Evolutionary conservation across 1,140 invertebrate genomes (phyloP).

Genomic region (Ephestia elutella): DNA sequence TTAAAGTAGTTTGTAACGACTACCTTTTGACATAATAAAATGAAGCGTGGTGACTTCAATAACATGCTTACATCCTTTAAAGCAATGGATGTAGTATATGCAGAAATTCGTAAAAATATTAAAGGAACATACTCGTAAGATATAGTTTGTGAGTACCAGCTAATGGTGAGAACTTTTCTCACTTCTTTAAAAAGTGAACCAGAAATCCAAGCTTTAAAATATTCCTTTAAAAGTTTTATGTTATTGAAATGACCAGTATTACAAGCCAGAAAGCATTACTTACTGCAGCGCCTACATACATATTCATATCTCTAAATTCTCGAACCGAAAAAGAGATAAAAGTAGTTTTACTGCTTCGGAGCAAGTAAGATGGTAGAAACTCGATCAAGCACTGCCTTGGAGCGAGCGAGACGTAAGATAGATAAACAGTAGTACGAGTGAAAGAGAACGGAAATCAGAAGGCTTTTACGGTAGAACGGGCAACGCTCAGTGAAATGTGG

Average conservation of each 20-base stretch:
- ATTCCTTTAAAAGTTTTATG: constrained; percentile 40
- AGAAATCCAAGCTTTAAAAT: no score
- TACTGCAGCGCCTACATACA: constrained; percentile 59
- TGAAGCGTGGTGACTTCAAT: no score
- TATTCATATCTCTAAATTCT: constrained; percentile 67
- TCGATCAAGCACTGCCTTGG: constrained; percentile 59
- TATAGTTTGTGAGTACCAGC: no score
- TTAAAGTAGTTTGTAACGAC: neutral
- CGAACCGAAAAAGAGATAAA: constrained; percentile 62
- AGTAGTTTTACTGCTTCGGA: constrained; percentile 67
- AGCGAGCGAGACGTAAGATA: constrained; percentile 37
- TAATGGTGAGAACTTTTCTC: no score
- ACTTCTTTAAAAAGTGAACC: neutral
- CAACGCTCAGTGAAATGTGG: constrained; percentile 69
- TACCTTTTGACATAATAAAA: no score
- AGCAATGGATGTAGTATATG: no score
- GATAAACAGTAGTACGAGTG: constrained; percentile 26
- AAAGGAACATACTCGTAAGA: no score
- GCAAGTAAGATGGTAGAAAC: constrained; percentile 71
- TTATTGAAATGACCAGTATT: constrained; percentile 56
- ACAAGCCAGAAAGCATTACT: constrained; percentile 47
- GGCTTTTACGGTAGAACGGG: constrained; percentile 71
- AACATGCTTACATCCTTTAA: no score
- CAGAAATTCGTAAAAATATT: no score
- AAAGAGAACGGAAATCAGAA: constrained; percentile 53